phyloP scores from a whole-genome alignment of 2,797 vertebrate genomes.

The Dendrocincla fuliginosa region DNA sequence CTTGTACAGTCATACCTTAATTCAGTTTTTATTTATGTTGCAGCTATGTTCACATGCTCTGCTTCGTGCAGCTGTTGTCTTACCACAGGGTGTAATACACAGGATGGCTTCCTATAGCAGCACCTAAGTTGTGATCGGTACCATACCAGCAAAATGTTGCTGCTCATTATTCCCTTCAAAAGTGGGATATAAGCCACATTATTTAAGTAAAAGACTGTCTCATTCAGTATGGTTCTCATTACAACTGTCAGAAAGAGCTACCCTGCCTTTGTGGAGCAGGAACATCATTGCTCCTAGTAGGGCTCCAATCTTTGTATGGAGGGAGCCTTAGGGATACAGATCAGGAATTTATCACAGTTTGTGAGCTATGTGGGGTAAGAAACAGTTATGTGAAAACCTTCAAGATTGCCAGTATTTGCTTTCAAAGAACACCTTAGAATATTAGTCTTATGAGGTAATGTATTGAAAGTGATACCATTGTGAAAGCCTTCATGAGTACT shows the following conservation, averaged over 20 bases:
- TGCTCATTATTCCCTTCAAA: neutral
- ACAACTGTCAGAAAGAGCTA: neutral
- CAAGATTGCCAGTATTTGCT: neutral
- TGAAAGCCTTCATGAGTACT: neutral
- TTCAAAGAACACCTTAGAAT: neutral
- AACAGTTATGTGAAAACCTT: neutral
- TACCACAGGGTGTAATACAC: neutral
- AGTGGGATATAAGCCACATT: neutral
- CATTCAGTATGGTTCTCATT: neutral
- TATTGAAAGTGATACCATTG: neutral
- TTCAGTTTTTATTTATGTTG: neutral
- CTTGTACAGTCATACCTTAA: neutral
- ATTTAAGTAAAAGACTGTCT: neutral
- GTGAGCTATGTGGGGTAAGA: neutral
- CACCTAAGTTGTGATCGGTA: neutral
- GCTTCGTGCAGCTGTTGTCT: neutral
- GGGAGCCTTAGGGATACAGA: neutral
- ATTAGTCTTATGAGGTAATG: neutral
- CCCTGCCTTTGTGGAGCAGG: neutral
- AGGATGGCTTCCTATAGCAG: neutral
- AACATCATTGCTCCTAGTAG: neutral
- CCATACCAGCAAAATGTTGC: neutral
- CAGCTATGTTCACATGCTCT: accelerated
- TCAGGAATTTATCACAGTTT: neutral
- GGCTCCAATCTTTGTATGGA: neutral